Percentiles rank a stretch among this genome's conserved stretches.
phyloP scores from a whole-genome alignment of 2,888 invertebrate species.

The Acleris emargana region DNA sequence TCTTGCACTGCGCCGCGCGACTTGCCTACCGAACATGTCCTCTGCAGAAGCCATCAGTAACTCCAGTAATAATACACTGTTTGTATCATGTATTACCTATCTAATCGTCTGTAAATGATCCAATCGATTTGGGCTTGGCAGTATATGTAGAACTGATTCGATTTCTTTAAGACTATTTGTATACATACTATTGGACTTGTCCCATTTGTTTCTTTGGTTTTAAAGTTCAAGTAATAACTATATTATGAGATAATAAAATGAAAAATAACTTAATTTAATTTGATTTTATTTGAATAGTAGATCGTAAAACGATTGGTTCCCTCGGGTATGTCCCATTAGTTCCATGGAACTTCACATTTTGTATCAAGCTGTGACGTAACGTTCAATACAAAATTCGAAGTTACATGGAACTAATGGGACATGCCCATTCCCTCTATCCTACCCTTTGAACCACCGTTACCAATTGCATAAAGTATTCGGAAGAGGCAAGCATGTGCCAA shows the following conservation, averaged over 20 bases:
- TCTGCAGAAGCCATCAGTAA: conserved; percentile 5
- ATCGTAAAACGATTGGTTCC: no score
- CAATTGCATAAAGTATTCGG: no score
- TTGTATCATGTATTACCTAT: conserved; percentile 39
- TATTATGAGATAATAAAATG: conserved; percentile 59
- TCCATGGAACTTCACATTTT: no score
- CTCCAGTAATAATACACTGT: conserved; percentile 39
- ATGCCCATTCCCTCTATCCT: no score
- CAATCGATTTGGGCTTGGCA: conserved; percentile 49
- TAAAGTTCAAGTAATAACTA: conserved; percentile 62
- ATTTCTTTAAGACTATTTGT: conserved; percentile 36
- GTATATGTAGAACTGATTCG: conserved; percentile 41
- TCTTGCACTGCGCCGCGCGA: background rate
- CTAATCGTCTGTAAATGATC: conserved; percentile 28
- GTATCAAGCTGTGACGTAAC: no score
- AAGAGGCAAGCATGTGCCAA: no score
- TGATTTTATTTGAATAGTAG: conserved; percentile 38
- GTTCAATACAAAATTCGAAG: no score
- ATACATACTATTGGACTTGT: conserved; percentile 52
- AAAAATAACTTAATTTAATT: conserved; percentile 42
- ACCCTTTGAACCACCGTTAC: no score
- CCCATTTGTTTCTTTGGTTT: conserved; percentile 58
- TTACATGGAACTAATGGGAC: no score
- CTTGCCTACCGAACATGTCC: conserved; percentile 2
- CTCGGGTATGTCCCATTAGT: no score